Conservation (phyloP, 2,113 vertebrate species). For the Athene noctua region DNA sequence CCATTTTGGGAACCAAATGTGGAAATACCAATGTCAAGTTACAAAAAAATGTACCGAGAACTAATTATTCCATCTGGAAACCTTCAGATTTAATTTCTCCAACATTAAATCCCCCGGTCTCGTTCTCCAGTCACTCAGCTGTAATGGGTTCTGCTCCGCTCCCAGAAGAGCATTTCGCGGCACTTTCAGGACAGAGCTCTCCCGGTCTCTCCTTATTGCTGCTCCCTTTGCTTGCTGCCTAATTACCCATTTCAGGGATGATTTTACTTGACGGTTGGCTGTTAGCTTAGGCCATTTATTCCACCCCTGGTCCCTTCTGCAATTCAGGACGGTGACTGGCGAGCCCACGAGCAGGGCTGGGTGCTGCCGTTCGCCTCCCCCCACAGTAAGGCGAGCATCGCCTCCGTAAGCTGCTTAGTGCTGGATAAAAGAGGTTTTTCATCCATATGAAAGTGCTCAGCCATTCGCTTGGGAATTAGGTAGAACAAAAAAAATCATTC, state of each 20-base stretch:
- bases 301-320: background rate
- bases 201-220: accelerated
- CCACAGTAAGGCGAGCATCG: background rate
- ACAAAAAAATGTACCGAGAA: background rate
- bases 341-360: background rate
- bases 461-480: accelerated
- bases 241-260: background rate
- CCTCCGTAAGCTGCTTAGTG: background rate
- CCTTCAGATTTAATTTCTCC: background rate
- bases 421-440: too few species aligned
- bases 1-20: background rate
- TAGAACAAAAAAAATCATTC: background rate
- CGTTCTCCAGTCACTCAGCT: background rate
- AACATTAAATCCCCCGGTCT: accelerated
- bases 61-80: background rate
- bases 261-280: background rate
- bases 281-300: background rate
- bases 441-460: background rate
- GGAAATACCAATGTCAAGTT: background rate
- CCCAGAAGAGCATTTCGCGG: accelerated
- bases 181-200: background rate
- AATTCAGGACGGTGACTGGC: accelerated
- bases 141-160: background rate
- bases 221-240: accelerated
- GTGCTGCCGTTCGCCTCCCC: accelerated